A percentile compares a stretch with the other conserved stretches of the same genome.
phyloP scores from a whole-genome alignment of 2,888 invertebrate species.

The Eurytoma californica region DNA sequence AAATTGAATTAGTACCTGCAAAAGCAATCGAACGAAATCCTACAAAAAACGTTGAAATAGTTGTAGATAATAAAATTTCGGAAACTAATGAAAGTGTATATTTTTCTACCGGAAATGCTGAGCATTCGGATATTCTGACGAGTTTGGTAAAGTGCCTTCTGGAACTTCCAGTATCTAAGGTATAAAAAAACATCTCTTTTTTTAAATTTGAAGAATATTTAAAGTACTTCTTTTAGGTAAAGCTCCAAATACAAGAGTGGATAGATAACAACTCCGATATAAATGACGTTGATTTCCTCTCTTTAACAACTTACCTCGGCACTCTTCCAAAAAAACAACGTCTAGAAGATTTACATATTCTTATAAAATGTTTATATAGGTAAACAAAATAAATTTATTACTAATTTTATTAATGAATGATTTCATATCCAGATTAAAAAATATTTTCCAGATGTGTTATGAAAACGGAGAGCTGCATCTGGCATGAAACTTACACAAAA shows the following conservation, averaged over 20 bases:
- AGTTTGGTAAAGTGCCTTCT: slow-evolving; percentile 69
- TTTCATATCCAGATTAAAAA: not conserved
- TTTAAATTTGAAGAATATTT: not conserved
- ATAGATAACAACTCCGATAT: slow-evolving; percentile 66
- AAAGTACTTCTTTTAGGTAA: slow-evolving; percentile 64
- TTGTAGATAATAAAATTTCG: slow-evolving; percentile 4
- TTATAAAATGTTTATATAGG: slow-evolving; percentile 72
- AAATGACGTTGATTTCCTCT: slow-evolving; percentile 71
- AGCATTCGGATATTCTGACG: slow-evolving; percentile 66
- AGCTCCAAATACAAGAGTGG: slow-evolving; percentile 71
- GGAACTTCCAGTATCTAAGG: slow-evolving; percentile 68
- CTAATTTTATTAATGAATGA: not conserved
- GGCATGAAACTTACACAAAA: slow-evolving; percentile 81
- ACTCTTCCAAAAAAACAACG: slow-evolving; percentile 70
- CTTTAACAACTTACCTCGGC: slow-evolving; percentile 71
- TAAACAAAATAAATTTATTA: slow-evolving; percentile 46
- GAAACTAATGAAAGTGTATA: slow-evolving; percentile 37
- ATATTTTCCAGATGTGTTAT: slow-evolving; percentile 75
- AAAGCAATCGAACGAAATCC: not conserved
- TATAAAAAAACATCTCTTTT: slow-evolving; percentile 52
- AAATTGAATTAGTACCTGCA: not conserved
- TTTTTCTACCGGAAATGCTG: slow-evolving; percentile 53
- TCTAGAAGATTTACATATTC: slow-evolving; percentile 69
- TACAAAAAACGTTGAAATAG: slow-evolving; percentile 11
- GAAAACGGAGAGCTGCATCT: slow-evolving; percentile 76